phyloP scores from a whole-genome alignment of 2,888 invertebrate genomes.

The Volucella bombylans region DNA sequence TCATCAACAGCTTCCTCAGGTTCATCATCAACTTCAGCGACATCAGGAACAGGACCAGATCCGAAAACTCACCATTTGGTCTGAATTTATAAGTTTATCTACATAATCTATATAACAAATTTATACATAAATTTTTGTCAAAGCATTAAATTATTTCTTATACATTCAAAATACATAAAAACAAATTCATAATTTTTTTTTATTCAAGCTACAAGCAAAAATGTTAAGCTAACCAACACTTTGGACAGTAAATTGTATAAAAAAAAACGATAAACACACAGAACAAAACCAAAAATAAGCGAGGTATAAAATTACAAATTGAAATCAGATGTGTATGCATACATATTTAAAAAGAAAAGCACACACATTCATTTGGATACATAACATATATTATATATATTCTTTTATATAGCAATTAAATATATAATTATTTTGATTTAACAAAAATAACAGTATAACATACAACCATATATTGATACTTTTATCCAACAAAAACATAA shows the following conservation, averaged over 20 bases:
- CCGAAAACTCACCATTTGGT: slow-evolving; percentile 76
- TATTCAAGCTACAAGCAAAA: slow-evolving; percentile 64
- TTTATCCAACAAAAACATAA: slow-evolving; percentile 59
- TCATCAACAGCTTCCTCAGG: slow-evolving; percentile 79
- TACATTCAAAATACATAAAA: slow-evolving; percentile 47
- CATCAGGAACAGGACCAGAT: slow-evolving; percentile 74
- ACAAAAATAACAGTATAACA: slow-evolving; percentile 52
- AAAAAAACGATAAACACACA: background rate
- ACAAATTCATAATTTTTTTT: slow-evolving; percentile 59
- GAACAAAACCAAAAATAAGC: slow-evolving; percentile 8
- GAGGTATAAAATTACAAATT: slow-evolving; percentile 16
- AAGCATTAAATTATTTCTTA: slow-evolving; percentile 63
- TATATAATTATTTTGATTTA: slow-evolving; percentile 57
- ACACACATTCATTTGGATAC: slow-evolving; percentile 10
- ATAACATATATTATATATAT: slow-evolving; percentile 41
- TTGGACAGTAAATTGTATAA: slow-evolving; percentile 44
- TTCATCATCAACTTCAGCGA: slow-evolving; percentile 75
- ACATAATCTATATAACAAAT: slow-evolving; percentile 38
- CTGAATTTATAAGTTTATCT: slow-evolving; percentile 64
- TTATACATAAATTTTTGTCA: slow-evolving; percentile 63
- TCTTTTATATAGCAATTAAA: slow-evolving; percentile 63
- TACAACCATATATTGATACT: slow-evolving; percentile 46
- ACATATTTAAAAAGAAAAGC: slow-evolving; percentile 17
- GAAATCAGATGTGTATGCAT: slow-evolving; percentile 18
- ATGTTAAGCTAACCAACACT: slow-evolving; percentile 62